phyloP scores from a whole-genome alignment of 2,113 vertebrate species.

The Atlantisia rogersi region DNA sequence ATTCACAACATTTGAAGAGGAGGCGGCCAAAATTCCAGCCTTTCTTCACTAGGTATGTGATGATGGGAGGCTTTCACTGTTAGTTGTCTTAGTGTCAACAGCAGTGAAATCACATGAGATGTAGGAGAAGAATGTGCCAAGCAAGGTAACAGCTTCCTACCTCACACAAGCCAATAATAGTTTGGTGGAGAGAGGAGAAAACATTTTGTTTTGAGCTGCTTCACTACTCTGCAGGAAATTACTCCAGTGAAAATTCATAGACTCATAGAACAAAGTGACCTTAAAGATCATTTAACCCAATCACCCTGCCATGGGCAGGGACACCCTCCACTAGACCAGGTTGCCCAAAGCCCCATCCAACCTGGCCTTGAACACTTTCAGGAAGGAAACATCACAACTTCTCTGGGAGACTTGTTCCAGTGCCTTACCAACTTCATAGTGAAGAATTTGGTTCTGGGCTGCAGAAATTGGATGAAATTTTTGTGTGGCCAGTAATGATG shows the following conservation, averaged over 20 bases:
- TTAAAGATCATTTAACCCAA: no score
- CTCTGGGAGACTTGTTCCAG: no score
- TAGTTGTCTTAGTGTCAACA: background rate
- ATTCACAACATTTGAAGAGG: background rate
- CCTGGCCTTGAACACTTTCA: no score
- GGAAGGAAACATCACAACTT: no score
- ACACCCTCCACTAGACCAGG: no score
- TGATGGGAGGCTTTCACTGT: background rate
- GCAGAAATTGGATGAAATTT: background rate
- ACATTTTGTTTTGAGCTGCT: background rate
- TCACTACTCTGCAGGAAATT: background rate
- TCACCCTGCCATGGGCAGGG: no score
- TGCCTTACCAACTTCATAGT: no score
- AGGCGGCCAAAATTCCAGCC: background rate
- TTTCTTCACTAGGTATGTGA: background rate
- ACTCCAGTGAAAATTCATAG: background rate
- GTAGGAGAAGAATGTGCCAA: background rate
- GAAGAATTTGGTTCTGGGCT: background rate
- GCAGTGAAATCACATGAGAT: background rate
- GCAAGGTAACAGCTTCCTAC: background rate
- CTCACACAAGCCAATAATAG: background rate
- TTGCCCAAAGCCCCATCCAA: no score
- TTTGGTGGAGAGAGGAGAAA: background rate
- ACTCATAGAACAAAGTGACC: background rate
- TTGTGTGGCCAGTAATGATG: background rate